A percentile compares a stretch with the other conserved stretches of the same genome.
Evolutionary conservation across 2,113 vertebrate genomes (phyloP).

Genomic region (Malurus melanocephalus): DNA sequence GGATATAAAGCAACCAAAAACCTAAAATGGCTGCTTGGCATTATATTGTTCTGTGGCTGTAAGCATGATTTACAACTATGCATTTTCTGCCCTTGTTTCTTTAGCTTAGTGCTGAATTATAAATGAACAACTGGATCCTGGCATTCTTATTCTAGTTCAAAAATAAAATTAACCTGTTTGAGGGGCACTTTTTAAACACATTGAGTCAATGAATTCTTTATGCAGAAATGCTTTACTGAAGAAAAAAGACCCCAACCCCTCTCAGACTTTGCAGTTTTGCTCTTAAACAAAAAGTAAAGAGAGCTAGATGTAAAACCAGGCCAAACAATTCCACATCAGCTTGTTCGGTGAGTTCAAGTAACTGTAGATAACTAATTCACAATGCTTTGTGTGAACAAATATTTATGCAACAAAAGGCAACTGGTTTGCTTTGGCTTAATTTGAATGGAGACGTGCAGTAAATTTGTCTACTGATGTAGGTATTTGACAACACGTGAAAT

Average conservation of each 20-base stretch:
- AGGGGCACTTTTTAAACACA: background rate
- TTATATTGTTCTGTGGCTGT: conserved; percentile 13
- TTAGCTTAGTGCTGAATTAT: conserved; percentile 50
- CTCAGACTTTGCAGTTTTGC: background rate
- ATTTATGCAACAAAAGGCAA: background rate
- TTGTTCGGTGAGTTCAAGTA: background rate
- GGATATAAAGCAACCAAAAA: background rate
- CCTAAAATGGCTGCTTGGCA: background rate
- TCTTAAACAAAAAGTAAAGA: background rate
- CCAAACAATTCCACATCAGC: background rate
- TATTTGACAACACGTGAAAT: background rate
- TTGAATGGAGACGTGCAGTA: background rate
- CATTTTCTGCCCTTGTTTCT: conserved; percentile 48
- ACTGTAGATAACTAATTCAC: background rate
- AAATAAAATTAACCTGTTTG: conserved; percentile 49
- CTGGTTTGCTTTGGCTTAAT: background rate
- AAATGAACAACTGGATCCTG: conserved; percentile 41
- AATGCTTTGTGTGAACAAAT: background rate
- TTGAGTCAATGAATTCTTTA: conserved; percentile 23
- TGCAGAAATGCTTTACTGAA: background rate
- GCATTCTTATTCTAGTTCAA: conserved; percentile 32
- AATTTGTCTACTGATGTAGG: background rate
- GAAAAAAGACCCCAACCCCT: background rate
- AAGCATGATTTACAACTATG: background rate
- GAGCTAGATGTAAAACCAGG: background rate